Base-by-base conservation (phyloP, 1,140 invertebrate species). In the Euglossa dilemma region DNA sequence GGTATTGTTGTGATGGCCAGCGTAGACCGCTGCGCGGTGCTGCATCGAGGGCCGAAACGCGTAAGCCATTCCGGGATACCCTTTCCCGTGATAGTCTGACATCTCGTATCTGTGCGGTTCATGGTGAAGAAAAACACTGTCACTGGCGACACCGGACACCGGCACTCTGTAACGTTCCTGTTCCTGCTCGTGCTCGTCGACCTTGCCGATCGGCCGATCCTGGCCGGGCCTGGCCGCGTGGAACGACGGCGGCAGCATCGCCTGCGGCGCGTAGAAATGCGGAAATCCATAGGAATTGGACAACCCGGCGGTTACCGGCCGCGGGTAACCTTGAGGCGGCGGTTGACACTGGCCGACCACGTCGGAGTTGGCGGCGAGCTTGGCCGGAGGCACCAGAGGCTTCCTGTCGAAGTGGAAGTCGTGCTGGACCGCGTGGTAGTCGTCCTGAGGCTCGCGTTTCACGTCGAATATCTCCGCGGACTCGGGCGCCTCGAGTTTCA, bases 1-100 rank as follows among this genome's bases (percentile, higher is more conserved):
- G 66, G 66, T 86, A 36, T 88, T 91, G 45, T 90, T 90, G 50
- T 89, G 90, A 81, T 91, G 89, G 54, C 82, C 86, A 18, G 73
- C 70, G 28, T 88, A 89, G 2, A 78, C 74, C 72, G 80, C 63
- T 61, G 52, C 77, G 16, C 79, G 85, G 4, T 85, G 71, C 12
- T 86, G 89, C 23, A 91, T 61, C 28, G 78, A 77, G n/a, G 84
- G 80, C 14, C 76, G 85, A 67, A 89, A 90, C 0, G 74, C 45
- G 18, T 84, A 90, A 57, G 64, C 77, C 64, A 80, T 57, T 11
- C 50, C 83, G 43, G 69, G 71, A 43, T 77, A 80, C 64, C 67
- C 79, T 6, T 85, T 82, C 16, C 61, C 69, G 12, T 87, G 87
- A 78, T 86, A 90, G 36, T 88, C 89, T 54, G 43, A 75, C 11